Evolutionary conservation across 53 echinoderm and acorn worm genomes (phyloP).

Genomic region (Mesocentrotus franciscanus): DNA sequence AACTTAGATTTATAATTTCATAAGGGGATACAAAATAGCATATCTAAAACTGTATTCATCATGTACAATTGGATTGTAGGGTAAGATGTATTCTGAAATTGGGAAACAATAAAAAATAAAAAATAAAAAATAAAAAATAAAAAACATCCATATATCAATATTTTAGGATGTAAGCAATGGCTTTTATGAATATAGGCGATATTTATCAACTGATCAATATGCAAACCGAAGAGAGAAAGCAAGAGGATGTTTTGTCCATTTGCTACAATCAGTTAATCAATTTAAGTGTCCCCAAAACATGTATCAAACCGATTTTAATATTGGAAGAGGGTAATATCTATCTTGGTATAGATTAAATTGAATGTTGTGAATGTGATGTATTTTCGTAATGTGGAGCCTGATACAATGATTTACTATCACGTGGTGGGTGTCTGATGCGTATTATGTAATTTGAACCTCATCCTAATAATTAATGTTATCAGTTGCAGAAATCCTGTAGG

Average conservation of each 20-base stretch:
- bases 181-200: no score
- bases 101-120: no score
- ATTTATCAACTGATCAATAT: no score
- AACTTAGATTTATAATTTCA: no score
- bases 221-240: no score
- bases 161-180: no score
- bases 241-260: background rate
- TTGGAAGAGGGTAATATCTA: background rate
- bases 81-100: no score
- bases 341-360: background rate
- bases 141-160: no score
- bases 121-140: no score
- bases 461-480: background rate
- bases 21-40: no score
- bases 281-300: background rate
- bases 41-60: no score
- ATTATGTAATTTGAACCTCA: background rate
- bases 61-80: no score
- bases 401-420: background rate
- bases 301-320: background rate
- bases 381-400: background rate
- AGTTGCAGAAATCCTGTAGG: background rate
- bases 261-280: background rate
- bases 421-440: background rate
- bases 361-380: background rate